Evolutionary conservation across 2,113 vertebrate species (phyloP), one percentile per base, ranked within the genome.

Genomic region (Caranx ignobilis): DNA sequence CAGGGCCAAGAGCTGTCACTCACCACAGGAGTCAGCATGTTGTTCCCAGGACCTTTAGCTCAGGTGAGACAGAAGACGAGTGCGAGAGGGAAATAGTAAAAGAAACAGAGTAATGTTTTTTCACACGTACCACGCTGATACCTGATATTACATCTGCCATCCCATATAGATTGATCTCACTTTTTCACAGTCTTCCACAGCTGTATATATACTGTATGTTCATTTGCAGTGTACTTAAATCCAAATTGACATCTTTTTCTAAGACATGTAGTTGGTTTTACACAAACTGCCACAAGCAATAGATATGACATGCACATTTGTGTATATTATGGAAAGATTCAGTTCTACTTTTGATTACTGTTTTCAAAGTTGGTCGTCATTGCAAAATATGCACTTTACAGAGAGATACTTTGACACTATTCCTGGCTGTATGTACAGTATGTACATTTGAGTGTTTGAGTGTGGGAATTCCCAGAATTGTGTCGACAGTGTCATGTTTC

Each of bases 31-130:
- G 74, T 79, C 64, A 78, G 88, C n/a, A 18, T 82, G 83, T 83
- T 82, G 86, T 93, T 91, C 93, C 94, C 95, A 95, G 93, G 93
- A 89, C 87, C 89, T 92, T 85, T 88, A 67, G 80, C 83, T 90
- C 88, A 92, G 91, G 83, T 88, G 86, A 91, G 91, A 67, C 81
- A 59, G 74, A 75, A 60, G 88, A 85, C 35, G 47, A 84, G 81
- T 37, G 79, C 7, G 62, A 83, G 70, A 61, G 21, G 67, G 21
- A 78, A 83, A 68, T 19, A 26, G 39, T 2, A 13, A 59, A 26
- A 77, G 67, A 83, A 56, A 68, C 67, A 77, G 21, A 82, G 74
- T 81, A 2, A 82, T 74, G 50, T 60, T 80, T 61, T 69, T 80
- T 66, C 50, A 77, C 71, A 75, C 37, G 59, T 67, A 71, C 15